A percentile compares a stretch with the other conserved stretches of the same genome.
phyloP scores from a whole-genome alignment of 2,113 vertebrate genomes.

The Sciurus niger region DNA sequence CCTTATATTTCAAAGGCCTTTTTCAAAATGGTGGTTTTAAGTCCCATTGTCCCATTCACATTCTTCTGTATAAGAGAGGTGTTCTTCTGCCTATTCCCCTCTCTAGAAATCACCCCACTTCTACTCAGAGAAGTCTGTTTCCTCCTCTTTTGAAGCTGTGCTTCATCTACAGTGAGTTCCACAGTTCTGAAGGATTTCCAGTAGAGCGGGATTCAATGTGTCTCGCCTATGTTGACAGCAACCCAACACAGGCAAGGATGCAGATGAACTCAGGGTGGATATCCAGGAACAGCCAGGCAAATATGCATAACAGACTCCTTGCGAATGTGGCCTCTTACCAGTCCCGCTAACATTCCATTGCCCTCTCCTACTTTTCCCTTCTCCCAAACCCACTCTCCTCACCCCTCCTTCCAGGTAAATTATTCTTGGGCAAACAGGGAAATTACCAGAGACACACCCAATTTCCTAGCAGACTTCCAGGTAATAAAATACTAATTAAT shows the following conservation, averaged over 20 bases:
- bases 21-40: background rate
- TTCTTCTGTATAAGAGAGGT: background rate
- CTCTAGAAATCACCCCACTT: background rate
- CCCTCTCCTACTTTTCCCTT: background rate
- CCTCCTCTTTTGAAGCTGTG: background rate
- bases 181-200: background rate
- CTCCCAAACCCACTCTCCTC: too few relatives aligned
- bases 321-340: background rate
- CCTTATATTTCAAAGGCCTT: background rate
- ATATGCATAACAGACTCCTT: background rate
- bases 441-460: background rate
- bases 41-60: too few relatives aligned
- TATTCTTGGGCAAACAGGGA: background rate
- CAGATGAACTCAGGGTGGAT: background rate
- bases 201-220: background rate
- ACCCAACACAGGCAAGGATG: background rate
- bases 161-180: background rate
- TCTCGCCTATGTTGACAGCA: background rate
- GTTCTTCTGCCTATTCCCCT: background rate
- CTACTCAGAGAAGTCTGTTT: background rate
- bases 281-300: fast-evolving
- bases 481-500: background rate
- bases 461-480: background rate
- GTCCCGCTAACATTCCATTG: fast-evolving
- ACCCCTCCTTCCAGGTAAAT: background rate